Evolutionary conservation across 30 jellyfish, hydroid and myxozoan species (phyloP), one percentile per base, ranked within the genome.

Genomic region (Chrysaora quinquecirrha): DNA sequence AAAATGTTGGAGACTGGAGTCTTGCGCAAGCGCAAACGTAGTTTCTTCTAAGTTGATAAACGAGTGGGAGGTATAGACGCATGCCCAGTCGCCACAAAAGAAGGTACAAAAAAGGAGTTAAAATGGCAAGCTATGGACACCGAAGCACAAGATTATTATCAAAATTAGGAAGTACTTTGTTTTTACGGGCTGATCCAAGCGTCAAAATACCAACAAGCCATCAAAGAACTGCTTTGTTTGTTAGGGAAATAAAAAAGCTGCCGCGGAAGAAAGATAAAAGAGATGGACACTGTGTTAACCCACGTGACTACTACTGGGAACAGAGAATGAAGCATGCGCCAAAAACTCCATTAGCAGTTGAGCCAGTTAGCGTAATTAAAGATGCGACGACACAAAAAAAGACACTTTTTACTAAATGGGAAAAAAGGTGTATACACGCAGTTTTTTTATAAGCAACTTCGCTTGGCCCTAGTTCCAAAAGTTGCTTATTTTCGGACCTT

Each of bases 231-330:
- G 56, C 49, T 18, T 18, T 66, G 1, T 34, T 38, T 18, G 23
- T 58, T 4, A 6, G 74, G 27, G 83, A 76, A 80, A 80, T 64
- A 46, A 80, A 66, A 30, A 80, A 48, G 34, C 0, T 29, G 3
- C 77, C 83, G 43, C 65, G 48, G 32, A 66, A 64, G 9, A 61
- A 34, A 18, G 48, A 28, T 22, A 52, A 75, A 21, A 52, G 50
- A 28, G 93, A 71, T 62, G 93, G 93, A 52, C 93, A 70, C 30
- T 30, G 33, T 2, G 34, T 52, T 12, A 43, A 50, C 21, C 43
- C 80, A 16, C 76, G 70, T 11, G 64, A 72, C 58, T 56, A 38
- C 69, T 70, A 30, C 63, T 82, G 93, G 93, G 93, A 72, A 46
- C 85, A 70, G 21, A 71, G 93, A 43, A 7, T 71, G 79, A 69